Evolutionary conservation across 2,113 vertebrate genomes (phyloP), one percentile per base, ranked within the genome.

Genomic region (Orthochromis malagaraziensis): DNA sequence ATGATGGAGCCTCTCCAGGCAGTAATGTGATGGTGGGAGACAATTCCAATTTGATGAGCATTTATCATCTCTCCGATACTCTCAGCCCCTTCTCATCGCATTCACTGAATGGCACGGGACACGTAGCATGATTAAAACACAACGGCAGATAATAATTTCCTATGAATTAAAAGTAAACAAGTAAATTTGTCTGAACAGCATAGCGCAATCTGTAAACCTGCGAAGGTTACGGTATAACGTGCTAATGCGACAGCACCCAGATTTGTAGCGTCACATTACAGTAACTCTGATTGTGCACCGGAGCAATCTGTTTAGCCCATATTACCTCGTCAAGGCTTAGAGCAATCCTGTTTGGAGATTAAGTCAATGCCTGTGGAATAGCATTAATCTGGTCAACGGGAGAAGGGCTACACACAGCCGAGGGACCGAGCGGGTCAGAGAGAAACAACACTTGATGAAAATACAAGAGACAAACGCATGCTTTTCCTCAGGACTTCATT

Each of bases 281-380:
- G 80, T 31, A 85, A 80, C 87, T 90, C 88, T 87, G 89, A 94
- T 89, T 86, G 92, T 87, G 82, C 65, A 86, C 81, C 87, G 47
- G 83, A 60, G 80, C 92, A 95, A 95, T 96, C 93, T 93, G 93
- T 94, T 95, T 92, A 94, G 94, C 86, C 90, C 88, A 86, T 92
- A 95, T 95, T 94, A 95, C 92, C 91, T 93, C 84, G 91, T 92
- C 91, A 77, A 33, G 93, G 93, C 87, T 95, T 93, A 95, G 87
- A 93, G 95, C 95, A 95, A 96, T 92, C 95, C 94, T 91, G 94
- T 93, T 90, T 91, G 80, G 81, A 96, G 95, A 96, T 96, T 95
- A 96, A 91, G 90, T 86, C 86, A 45, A 87, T 90, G 86, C 89
- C 84, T 77, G 40, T 90, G 89, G 92, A 94, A 93, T 80, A 91